Conservation (phyloP, 2,797 vertebrate genomes). For the Notoglanidium macrostoma region DNA sequence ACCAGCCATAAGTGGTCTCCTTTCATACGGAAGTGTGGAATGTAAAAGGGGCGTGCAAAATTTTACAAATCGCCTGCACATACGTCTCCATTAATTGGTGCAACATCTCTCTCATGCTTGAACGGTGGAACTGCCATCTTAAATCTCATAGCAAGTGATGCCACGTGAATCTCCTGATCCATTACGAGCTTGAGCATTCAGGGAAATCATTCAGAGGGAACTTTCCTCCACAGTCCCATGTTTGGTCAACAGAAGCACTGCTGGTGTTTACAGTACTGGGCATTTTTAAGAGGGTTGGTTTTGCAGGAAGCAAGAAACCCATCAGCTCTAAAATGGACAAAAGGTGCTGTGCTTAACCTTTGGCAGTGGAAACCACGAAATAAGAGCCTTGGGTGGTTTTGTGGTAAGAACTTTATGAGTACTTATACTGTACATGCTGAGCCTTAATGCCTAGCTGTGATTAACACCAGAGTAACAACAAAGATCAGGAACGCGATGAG, state of each 20-base stretch:
- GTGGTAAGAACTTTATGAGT: constrained; percentile 55
- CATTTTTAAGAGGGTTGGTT: not conserved
- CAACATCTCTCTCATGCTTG: constrained; percentile 59
- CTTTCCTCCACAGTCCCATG: not conserved
- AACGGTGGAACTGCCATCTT: constrained; percentile 38
- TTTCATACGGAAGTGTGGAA: not conserved
- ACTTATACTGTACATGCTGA: constrained; percentile 61
- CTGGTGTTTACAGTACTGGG: not conserved
- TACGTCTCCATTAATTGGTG: constrained; percentile 61
- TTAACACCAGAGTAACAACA: constrained; percentile 59
- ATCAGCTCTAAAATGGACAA: not conserved
- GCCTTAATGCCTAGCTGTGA: constrained; percentile 64
- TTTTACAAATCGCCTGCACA: not conserved
- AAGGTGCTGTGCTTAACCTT: not conserved
- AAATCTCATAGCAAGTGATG: constrained; percentile 30
- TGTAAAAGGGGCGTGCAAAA: not conserved
- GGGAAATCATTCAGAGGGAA: not conserved
- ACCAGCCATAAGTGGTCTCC: not conserved
- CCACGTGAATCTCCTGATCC: not conserved
- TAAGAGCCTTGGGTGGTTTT: constrained; percentile 8
- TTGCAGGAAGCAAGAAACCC: not conserved
- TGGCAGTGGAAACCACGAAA: not conserved
- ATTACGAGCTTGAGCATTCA: not conserved
- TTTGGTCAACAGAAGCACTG: constrained; percentile 11
- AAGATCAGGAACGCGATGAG: constrained; percentile 59